These are phyloP conservation scores for Alexandromys fortis DNA, from an alignment of 2,113 vertebrate genomes.

Conservation along the genomic window DNA sequence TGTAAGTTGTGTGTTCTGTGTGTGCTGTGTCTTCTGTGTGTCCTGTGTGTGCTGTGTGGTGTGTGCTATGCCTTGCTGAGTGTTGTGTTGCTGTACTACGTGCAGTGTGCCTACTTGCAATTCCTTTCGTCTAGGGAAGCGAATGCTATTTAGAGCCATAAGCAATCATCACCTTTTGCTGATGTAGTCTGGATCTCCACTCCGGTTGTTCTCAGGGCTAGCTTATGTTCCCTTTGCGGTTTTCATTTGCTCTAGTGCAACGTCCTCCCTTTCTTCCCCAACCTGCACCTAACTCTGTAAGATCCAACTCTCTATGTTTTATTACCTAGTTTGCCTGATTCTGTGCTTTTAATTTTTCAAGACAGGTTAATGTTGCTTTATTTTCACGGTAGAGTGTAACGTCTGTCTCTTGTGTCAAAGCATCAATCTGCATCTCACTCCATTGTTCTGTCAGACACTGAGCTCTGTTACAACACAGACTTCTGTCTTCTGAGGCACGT, in stretches of 20 bases:
- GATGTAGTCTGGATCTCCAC: neutral
- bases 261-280: neutral
- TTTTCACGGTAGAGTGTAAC: neutral
- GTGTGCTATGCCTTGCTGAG: neutral
- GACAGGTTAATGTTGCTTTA: neutral
- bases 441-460: neutral
- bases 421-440: neutral
- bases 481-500: neutral
- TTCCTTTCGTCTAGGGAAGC: neutral
- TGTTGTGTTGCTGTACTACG: neutral
- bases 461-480: neutral
- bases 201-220: neutral
- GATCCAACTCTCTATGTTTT: neutral
- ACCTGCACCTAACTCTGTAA: too few relatives aligned
- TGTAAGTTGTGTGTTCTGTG: neutral
- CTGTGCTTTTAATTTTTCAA: neutral
- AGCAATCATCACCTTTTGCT: neutral
- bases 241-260: neutral
- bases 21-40: neutral
- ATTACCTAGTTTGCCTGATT: neutral
- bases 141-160: neutral
- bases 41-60: neutral
- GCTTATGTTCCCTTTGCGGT: neutral
- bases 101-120: neutral
- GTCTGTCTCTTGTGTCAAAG: neutral